Base-by-base conservation (phyloP, 2,888 invertebrate genomes). In the Acanthococcus lagerstroemiae region DNA sequence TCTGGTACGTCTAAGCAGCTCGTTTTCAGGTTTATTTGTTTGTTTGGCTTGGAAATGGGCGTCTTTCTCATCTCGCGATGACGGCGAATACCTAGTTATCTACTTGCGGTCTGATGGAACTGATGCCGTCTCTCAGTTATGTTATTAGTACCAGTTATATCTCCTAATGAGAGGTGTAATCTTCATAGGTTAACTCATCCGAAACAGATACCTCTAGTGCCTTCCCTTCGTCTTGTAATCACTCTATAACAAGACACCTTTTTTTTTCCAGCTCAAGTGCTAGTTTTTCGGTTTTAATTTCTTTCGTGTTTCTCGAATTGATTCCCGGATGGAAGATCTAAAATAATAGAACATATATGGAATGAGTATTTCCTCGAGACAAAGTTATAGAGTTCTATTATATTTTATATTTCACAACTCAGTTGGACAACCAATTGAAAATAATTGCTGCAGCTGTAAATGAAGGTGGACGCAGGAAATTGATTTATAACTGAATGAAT, bases 151-250 rank as follows among this genome's bases (percentile, higher is more conserved):
- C 63, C 54, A 52, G 63, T 63, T 63, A 63, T 50, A 52, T 63
- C 63, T 63, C 63, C 63, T 63, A 63, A 63, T 63, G 63, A 63
- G 63, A 63, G 63, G 63, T 63, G 63, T 63, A 63, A 63, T 63
- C 63, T 63, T 63, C 63, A 37, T 63, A 63, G 63, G 63, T 63
- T 63, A 63, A 54, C 63, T 63, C 63, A 52, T 63, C 63, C 63
- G 63, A 63, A 63, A 63, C 63, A 54, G 63, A 63, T 63, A 54
- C 52, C 27, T 25, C 63, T 37, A 9, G 12, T 37, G 37, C 45
- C n/a, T 26, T 25, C 27, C 27, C 26, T 22, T 50, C 52, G 54
- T 46, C 45, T 58, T 63, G 54, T 63, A 63, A 63, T 63, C 63
- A 63, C 63, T 63, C 63, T 63, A 63, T 60, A 60, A 60, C 60